Conservation (phyloP, 2,888 invertebrate genomes). For the Perizoma affinitatum region DNA sequence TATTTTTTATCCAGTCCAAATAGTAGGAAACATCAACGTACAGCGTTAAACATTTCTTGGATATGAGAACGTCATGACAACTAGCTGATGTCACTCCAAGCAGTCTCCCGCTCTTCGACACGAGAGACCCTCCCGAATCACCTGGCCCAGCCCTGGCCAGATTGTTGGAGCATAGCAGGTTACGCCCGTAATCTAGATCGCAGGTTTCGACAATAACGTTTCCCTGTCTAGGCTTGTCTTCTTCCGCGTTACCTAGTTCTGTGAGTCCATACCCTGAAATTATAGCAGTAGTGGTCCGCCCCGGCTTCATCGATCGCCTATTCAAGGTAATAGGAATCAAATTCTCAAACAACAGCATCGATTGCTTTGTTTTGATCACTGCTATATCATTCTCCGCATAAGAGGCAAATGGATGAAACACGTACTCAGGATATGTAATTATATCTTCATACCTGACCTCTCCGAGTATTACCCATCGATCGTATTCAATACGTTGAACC, state of each 20-base stretch:
- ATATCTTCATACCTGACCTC: constrained; percentile 9
- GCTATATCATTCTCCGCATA: constrained; percentile 39
- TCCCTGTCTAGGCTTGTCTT: constrained; percentile 40
- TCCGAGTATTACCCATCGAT: constrained; percentile 2
- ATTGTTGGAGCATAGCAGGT: constrained; percentile 41
- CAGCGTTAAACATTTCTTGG: constrained; percentile 32
- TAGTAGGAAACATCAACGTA: constrained; percentile 40
- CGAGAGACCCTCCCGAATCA: constrained; percentile 49
- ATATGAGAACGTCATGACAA: constrained; percentile 26
- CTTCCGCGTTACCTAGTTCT: constrained; percentile 20
- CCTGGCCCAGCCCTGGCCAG: constrained; percentile 38
- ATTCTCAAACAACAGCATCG: constrained; percentile 32
- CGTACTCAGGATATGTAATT: constrained; percentile 14
- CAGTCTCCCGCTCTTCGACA: constrained; percentile 33
- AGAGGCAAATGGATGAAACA: neutral
- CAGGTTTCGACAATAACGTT: constrained; percentile 35
- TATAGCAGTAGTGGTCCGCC: constrained; percentile 18
- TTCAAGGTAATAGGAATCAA: constrained; percentile 37
- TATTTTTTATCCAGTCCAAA: constrained; percentile 43
- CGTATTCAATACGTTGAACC: constrained; percentile 3
- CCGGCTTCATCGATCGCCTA: neutral
- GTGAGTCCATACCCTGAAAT: constrained; percentile 44
- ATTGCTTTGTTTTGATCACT: constrained; percentile 36
- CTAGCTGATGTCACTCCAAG: constrained; percentile 43
- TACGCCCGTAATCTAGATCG: neutral